A percentile compares a stretch with the other conserved stretches of the same genome.
These are phyloP conservation scores for Tokudaia tokunoshimensis DNA, from an alignment of 2,797 vertebrate genomes.

Conservation along the genomic window DNA sequence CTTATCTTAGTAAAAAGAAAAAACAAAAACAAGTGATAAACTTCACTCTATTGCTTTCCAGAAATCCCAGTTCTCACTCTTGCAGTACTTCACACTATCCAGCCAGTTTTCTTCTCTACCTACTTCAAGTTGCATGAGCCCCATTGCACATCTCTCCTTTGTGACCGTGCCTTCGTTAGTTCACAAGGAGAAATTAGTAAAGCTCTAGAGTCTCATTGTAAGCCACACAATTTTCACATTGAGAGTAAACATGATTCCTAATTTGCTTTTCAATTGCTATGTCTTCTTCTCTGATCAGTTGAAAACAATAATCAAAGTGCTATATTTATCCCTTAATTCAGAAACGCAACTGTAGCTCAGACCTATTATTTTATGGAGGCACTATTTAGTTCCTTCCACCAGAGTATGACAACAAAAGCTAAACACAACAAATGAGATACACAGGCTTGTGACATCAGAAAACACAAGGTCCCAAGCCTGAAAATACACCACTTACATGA, in stretches of 20 bases:
- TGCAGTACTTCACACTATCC: neutral
- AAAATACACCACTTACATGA: neutral
- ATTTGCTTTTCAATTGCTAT: neutral
- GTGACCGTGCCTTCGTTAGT: neutral
- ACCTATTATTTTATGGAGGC: neutral
- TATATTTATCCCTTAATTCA: neutral
- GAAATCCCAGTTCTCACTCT: neutral
- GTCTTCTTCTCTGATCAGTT: neutral
- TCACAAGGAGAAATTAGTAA: conserved; percentile 5
- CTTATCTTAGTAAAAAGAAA: neutral
- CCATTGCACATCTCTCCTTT: neutral
- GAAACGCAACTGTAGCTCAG: neutral
- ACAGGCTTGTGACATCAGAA: neutral
- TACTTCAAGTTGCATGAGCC: neutral
- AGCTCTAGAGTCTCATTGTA: neutral
- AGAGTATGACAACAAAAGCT: neutral
- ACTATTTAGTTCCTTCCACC: conserved; percentile 11
- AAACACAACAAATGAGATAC: neutral
- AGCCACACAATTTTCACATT: neutral
- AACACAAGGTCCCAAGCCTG: neutral
- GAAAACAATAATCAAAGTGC: conserved; percentile 1
- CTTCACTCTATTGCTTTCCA: neutral
- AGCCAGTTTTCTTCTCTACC: neutral
- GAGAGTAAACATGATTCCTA: neutral
- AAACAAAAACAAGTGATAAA: neutral